phyloP scores from a whole-genome alignment of 2,888 invertebrate genomes.

The Onthophagus sagittarius region DNA sequence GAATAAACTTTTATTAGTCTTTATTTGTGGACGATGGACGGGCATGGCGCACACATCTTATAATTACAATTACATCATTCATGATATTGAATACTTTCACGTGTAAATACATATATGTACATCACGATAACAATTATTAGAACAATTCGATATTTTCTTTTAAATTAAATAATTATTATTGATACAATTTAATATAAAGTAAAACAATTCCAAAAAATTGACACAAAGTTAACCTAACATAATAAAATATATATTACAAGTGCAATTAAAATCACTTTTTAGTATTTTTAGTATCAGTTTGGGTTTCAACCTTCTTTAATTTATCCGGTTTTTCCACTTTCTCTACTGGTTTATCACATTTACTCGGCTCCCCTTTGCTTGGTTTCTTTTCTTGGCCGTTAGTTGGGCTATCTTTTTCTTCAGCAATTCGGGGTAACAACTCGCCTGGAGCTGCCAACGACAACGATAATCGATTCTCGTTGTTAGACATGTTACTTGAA shows the following conservation, averaged over 20 bases:
- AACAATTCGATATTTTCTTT: neutral
- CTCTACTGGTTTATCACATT: neutral
- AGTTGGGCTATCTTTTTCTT: constrained; percentile 81
- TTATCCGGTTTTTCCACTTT: neutral
- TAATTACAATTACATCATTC: neutral
- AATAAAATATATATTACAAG: neutral
- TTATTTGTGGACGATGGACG: neutral
- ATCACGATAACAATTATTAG: neutral
- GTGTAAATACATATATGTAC: neutral
- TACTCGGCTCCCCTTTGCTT: neutral
- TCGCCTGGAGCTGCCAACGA: constrained; percentile 54
- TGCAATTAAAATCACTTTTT: neutral
- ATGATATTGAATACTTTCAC: neutral
- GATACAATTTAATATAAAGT: neutral
- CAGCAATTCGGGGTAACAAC: constrained; percentile 77
- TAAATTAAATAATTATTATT: neutral
- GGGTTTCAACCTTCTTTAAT: neutral
- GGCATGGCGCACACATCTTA: neutral
- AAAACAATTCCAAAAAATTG: neutral
- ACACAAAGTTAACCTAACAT: neutral
- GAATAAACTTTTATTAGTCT: neutral
- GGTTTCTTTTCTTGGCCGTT: constrained; percentile 45
- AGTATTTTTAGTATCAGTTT: neutral
- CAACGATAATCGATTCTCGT: constrained; percentile 46
- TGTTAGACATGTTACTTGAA: constrained; percentile 18